Conservation (phyloP, 2,113 vertebrate genomes). For the Meleagris gallopavo region DNA sequence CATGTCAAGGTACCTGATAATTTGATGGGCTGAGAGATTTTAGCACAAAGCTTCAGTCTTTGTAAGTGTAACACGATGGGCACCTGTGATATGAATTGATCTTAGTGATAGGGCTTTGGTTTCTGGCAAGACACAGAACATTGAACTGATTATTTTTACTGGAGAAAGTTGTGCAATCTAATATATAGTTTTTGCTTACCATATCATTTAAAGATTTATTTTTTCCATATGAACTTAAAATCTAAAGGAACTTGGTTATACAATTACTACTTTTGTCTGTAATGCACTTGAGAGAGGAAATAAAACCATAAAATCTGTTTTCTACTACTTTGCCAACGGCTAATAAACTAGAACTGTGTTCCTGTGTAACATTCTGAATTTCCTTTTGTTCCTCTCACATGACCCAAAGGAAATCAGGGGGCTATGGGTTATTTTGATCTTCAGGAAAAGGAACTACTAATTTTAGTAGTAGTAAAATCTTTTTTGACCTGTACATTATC, state of each 20-base stretch:
- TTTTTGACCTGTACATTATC: conserved; percentile 39
- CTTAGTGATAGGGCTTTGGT: neutral
- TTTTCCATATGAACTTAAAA: neutral
- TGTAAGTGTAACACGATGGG: conserved; percentile 24
- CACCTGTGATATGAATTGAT: neutral
- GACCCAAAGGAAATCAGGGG: conserved; percentile 9
- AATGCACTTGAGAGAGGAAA: neutral
- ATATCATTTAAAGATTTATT: neutral
- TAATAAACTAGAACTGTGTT: neutral
- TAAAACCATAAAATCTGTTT: neutral
- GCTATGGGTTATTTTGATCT: conserved; percentile 32
- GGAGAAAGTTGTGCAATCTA: neutral
- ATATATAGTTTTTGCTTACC: neutral
- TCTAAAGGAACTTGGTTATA: neutral
- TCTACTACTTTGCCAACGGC: neutral
- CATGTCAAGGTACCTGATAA: neutral
- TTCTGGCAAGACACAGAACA: conserved; percentile 11
- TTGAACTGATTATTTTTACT: conserved; percentile 21
- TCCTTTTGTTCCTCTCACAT: neutral
- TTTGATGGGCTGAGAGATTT: neutral
- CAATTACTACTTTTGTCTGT: neutral
- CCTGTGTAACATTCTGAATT: neutral
- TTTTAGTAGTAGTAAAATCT: conserved; percentile 40
- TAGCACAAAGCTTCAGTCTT: neutral
- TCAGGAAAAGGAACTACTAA: conserved; percentile 27